Conservation (phyloP, 2,797 vertebrate genomes). For the Paratrypauchen microcephalus region DNA sequence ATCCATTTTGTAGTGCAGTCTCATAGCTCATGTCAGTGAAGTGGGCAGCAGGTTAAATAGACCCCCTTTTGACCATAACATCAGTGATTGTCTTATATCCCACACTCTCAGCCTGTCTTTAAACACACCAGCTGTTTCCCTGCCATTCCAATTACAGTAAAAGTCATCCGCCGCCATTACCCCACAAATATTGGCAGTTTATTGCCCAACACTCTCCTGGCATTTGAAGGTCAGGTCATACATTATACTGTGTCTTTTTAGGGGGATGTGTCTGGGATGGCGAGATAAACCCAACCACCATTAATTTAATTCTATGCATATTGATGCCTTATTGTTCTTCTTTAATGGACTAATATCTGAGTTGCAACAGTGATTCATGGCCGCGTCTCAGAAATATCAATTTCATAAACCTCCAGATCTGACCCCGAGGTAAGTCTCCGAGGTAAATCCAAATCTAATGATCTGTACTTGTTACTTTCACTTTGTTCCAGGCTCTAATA, state of each 20-base stretch:
- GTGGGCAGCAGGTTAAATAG: slow-evolving; percentile 72
- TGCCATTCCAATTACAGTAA: slow-evolving; percentile 99
- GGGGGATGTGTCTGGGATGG: slow-evolving; percentile 94
- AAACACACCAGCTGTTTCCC: slow-evolving; percentile 96
- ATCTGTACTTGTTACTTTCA: slow-evolving; percentile 66
- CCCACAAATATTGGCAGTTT: slow-evolving; percentile 99
- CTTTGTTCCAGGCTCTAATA: slow-evolving; percentile 67
- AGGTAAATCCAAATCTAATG: slow-evolving; percentile 72
- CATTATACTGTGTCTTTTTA: slow-evolving; percentile 97
- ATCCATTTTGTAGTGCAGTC: too few species aligned
- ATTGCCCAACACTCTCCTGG: slow-evolving; percentile 95
- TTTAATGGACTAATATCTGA: slow-evolving; percentile 81
- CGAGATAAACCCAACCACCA: slow-evolving; percentile 92
- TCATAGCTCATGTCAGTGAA: slow-evolving; percentile 30
- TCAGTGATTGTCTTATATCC: slow-evolving; percentile 73
- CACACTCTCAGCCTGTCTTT: slow-evolving; percentile 83
- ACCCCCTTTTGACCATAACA: slow-evolving; percentile 70
- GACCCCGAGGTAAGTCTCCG: slow-evolving; percentile 72
- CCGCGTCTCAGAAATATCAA: slow-evolving; percentile 75
- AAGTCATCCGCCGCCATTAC: slow-evolving; percentile 97
- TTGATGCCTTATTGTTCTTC: slow-evolving; percentile 84
- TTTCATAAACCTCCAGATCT: slow-evolving; percentile 74
- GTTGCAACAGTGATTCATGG: slow-evolving; percentile 74
- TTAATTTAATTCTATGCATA: slow-evolving; percentile 84
- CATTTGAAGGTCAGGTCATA: slow-evolving; percentile 99